Percentiles rank a stretch among this genome's conserved stretches.
Evolutionary conservation across 2,888 invertebrate species (phyloP).

Genomic region (Drosophila gaucha): DNA sequence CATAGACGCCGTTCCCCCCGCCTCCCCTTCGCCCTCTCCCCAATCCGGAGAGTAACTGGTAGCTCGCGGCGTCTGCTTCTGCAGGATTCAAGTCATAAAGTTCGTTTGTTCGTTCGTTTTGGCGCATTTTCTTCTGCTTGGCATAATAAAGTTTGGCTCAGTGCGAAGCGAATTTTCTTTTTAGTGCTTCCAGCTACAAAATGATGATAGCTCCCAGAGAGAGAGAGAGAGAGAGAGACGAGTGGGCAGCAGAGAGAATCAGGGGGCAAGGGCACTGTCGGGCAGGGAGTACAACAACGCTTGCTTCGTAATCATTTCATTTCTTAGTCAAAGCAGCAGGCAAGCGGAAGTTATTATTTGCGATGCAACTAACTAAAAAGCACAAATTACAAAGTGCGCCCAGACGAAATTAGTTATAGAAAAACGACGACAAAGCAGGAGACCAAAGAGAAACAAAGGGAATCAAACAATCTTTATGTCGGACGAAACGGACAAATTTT

Average conservation of each 20-base stretch:
- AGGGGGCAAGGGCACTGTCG: constrained; percentile 3
- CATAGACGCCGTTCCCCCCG: constrained; percentile 25
- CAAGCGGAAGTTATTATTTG: constrained; percentile 75
- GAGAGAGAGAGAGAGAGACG: neutral
- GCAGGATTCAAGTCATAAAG: constrained; percentile 28
- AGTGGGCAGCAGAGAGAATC: neutral
- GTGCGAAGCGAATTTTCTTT: constrained; percentile 31
- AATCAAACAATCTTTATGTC: constrained; percentile 27
- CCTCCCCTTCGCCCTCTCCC: too few species aligned
- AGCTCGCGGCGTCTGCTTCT: neutral
- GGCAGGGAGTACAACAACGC: constrained; percentile 4
- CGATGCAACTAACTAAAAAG: constrained; percentile 58
- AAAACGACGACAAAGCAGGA: constrained; percentile 17
- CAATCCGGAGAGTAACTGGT: too few species aligned
- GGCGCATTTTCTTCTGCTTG: constrained; percentile 27
- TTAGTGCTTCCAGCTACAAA: constrained; percentile 47
- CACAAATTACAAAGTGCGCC: constrained; percentile 44
- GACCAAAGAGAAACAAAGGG: neutral
- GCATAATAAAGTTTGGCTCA: constrained; percentile 49
- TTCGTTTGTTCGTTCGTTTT: constrained; percentile 31
- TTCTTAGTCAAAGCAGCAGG: constrained; percentile 64
- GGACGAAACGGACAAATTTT: constrained; percentile 58
- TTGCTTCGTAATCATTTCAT: constrained; percentile 69
- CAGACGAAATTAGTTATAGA: constrained; percentile 42
- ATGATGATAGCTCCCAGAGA: constrained; percentile 3